phyloP scores from a whole-genome alignment of 2,797 vertebrate species.

The Parauchenoglanis punctatus region DNA sequence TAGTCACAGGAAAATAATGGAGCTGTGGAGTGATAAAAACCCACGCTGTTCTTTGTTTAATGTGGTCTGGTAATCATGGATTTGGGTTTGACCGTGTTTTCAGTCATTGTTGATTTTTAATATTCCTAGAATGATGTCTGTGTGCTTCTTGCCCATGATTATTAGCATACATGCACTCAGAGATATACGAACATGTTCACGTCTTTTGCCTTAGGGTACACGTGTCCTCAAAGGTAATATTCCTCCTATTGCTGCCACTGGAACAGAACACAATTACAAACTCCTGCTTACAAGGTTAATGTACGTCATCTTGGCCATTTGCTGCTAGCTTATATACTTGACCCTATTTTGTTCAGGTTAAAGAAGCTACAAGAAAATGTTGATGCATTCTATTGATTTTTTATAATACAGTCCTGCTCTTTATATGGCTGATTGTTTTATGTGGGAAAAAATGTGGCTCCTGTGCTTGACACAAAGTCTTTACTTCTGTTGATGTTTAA shows the following conservation, averaged over 20 bases:
- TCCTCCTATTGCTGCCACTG: not conserved
- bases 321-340: conserved; percentile 28
- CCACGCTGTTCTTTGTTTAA: conserved; percentile 10
- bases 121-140: conserved; percentile 9
- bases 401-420: conserved; percentile 33
- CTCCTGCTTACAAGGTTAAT: conserved; percentile 20
- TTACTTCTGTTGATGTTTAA: conserved; percentile 24
- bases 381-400: conserved; percentile 41
- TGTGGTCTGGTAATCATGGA: conserved; percentile 13
- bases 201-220: conserved; percentile 13
- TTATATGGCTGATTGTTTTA: conserved; percentile 42
- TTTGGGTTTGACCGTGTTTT: conserved; percentile 21
- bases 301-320: conserved; percentile 8
- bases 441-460: conserved; percentile 26
- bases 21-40: conserved; percentile 6
- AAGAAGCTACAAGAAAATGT: conserved; percentile 26
- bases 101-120: conserved; percentile 20
- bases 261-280: not conserved
- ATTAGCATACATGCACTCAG: not conserved
- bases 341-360: conserved; percentile 33
- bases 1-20: conserved; percentile 29
- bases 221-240: conserved; percentile 17
- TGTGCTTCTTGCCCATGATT: not conserved
- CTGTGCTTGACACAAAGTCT: conserved; percentile 39
- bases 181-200: conserved; percentile 10